Percentiles rank a stretch among this genome's conserved stretches.
These are phyloP conservation scores for Elgaria multicarinata DNA, from an alignment of 2,113 vertebrate genomes.

Conservation along the genomic window DNA sequence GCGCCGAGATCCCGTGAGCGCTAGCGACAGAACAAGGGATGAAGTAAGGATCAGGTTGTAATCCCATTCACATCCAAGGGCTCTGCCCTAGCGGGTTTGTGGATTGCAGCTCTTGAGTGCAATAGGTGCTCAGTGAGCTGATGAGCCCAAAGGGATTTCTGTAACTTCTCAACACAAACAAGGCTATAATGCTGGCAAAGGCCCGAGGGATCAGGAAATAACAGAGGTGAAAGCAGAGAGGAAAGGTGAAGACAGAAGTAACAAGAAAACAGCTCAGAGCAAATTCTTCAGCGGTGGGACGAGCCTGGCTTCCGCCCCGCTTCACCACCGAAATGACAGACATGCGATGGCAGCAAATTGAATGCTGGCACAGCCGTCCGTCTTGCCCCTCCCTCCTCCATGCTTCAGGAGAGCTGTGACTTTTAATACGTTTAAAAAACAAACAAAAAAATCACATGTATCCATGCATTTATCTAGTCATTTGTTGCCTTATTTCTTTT, in stretches of 20 bases:
- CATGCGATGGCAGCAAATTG: not conserved
- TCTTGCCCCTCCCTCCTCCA: not conserved
- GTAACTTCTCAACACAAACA: not conserved
- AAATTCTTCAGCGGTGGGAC: not conserved
- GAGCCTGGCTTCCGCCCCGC: not conserved
- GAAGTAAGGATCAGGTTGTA: not conserved
- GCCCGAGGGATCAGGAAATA: not conserved
- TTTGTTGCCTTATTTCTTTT: not conserved
- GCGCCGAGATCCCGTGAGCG: not conserved
- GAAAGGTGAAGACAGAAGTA: not conserved
- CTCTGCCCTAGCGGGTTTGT: not conserved
- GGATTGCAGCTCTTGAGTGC: not conserved
- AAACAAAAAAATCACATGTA: too few relatives aligned
- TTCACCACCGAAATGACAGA: not conserved
- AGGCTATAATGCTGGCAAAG: not conserved
- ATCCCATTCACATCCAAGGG: not conserved
- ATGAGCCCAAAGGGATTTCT: not conserved
- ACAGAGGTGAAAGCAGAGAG: not conserved
- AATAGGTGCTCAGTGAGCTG: not conserved
- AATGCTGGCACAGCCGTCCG: not conserved
- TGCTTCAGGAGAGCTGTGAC: not conserved
- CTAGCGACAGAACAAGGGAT: too few relatives aligned
- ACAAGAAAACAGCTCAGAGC: not conserved
- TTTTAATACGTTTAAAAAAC: not conserved
- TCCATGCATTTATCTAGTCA: not conserved